These are phyloP conservation scores for Ganaspis sp. DNA, from an alignment of 1,140 invertebrate species.

Conservation along the genomic window DNA sequence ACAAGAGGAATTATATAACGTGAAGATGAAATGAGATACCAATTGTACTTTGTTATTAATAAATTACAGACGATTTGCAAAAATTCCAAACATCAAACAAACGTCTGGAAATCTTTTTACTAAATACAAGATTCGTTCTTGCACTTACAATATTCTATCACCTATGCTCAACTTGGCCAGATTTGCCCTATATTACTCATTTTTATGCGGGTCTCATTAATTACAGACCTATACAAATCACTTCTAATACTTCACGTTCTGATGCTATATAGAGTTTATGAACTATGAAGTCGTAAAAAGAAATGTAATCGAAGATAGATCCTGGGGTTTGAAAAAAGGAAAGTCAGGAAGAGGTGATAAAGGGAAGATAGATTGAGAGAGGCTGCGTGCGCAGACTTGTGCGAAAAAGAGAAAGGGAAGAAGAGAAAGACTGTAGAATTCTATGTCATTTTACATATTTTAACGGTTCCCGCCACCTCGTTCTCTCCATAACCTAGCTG, in stretches of 20 bases:
- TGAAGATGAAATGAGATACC: constrained; percentile 44
- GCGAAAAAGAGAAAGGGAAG: constrained; percentile 49
- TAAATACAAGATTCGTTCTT: no score
- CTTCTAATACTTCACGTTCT: no score
- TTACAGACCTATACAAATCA: no score
- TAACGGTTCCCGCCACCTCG: constrained; percentile 63
- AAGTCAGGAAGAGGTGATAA: constrained; percentile 51
- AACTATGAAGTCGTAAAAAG: constrained; percentile 52
- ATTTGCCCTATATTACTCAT: no score
- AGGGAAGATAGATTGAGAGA: constrained; percentile 47
- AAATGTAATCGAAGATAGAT: constrained; percentile 63
- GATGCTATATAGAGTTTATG: constrained; percentile 59
- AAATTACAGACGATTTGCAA: constrained; percentile 41
- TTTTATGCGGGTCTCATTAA: no score
- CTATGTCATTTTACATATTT: constrained; percentile 66
- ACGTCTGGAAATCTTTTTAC: no score
- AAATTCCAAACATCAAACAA: no score
- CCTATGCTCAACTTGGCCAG: no score
- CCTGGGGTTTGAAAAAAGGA: constrained; percentile 27
- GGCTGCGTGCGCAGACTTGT: constrained; percentile 26
- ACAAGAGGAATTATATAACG: constrained; percentile 43
- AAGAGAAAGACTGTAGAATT: constrained; percentile 3
- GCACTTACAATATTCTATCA: no score
- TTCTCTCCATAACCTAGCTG: constrained; percentile 38
- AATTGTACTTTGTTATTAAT: constrained; percentile 28